Conservation (phyloP, 2,797 vertebrate species). For the Rhinoraja longicauda region DNA sequence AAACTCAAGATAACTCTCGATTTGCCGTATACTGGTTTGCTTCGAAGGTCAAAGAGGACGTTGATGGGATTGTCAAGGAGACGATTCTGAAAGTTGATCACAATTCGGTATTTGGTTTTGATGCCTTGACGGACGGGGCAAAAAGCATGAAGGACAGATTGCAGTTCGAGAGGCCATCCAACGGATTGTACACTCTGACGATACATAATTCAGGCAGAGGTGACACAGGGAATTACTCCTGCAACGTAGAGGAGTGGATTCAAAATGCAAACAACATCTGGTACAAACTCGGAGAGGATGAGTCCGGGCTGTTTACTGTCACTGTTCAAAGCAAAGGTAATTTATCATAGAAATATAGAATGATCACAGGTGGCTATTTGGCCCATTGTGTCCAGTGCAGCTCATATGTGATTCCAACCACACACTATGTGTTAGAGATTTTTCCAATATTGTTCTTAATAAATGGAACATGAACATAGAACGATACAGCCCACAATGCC, state of each 20-base stretch:
- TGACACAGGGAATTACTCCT: slow-evolving; percentile 84
- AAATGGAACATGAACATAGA: too few relatives aligned
- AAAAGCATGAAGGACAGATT: slow-evolving; percentile 66
- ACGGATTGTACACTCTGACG: slow-evolving; percentile 78
- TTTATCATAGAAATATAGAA: neutral
- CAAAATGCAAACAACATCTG: slow-evolving; percentile 77
- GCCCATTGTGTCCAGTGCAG: too few relatives aligned
- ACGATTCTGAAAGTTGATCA: slow-evolving; percentile 79
- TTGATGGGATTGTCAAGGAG: slow-evolving; percentile 42
- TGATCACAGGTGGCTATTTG: neutral
- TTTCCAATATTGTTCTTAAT: too few relatives aligned
- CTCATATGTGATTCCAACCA: too few relatives aligned
- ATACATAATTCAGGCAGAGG: slow-evolving; percentile 66
- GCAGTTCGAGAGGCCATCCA: slow-evolving; percentile 78
- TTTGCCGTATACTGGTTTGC: slow-evolving; percentile 90
- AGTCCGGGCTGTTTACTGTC: slow-evolving; percentile 74
- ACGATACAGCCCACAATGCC: too few relatives aligned
- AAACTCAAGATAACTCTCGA: slow-evolving; percentile 80
- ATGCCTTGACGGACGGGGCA: slow-evolving; percentile 61
- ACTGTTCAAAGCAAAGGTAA: slow-evolving; percentile 75
- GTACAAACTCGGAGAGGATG: slow-evolving; percentile 85
- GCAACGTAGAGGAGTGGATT: slow-evolving; percentile 89
- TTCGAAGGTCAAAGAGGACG: slow-evolving; percentile 53
- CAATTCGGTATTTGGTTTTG: slow-evolving; percentile 76
- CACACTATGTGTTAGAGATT: too few relatives aligned